A percentile compares a stretch with the other conserved stretches of the same genome.
phyloP scores from a whole-genome alignment of 2,888 invertebrate species.

The Epirrhoe alternata region DNA sequence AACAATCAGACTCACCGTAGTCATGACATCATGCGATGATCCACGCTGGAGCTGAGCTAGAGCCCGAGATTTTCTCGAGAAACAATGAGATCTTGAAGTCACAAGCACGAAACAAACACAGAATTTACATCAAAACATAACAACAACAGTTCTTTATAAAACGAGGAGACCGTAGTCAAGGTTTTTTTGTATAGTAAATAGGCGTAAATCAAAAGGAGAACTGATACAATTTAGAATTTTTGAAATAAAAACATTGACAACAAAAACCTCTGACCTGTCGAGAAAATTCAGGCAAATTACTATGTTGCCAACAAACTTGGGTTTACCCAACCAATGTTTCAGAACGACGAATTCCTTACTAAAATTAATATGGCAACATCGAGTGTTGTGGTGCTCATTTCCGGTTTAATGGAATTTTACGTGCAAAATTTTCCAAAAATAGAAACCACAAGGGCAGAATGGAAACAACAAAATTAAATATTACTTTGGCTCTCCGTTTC shows the following conservation, averaged over 20 bases:
- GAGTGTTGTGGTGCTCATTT: not conserved
- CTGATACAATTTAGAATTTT: conserved; percentile 5
- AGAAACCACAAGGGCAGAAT: no score
- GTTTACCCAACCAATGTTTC: no score
- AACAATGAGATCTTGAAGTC: conserved; percentile 47
- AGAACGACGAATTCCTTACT: no score
- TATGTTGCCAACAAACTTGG: not conserved
- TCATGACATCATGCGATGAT: conserved; percentile 63
- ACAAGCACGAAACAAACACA: conserved; percentile 43
- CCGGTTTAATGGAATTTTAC: no score
- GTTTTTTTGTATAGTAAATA: not conserved
- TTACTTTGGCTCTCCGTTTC: no score
- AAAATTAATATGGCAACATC: not conserved
- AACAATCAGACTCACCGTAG: conserved; percentile 64
- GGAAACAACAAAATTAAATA: no score
- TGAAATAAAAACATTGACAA: conserved; percentile 35
- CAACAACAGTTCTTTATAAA: conserved; percentile 3
- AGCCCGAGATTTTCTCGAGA: conserved; percentile 46
- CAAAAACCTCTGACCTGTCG: not conserved
- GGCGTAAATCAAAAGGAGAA: conserved; percentile 2
- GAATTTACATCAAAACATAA: conserved; percentile 17
- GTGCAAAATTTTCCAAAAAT: no score
- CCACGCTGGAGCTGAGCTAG: conserved; percentile 27
- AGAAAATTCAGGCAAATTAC: not conserved
- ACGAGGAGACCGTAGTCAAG: conserved; percentile 1